phyloP scores from a whole-genome alignment of 2,113 vertebrate genomes.

The Equus quagga region DNA sequence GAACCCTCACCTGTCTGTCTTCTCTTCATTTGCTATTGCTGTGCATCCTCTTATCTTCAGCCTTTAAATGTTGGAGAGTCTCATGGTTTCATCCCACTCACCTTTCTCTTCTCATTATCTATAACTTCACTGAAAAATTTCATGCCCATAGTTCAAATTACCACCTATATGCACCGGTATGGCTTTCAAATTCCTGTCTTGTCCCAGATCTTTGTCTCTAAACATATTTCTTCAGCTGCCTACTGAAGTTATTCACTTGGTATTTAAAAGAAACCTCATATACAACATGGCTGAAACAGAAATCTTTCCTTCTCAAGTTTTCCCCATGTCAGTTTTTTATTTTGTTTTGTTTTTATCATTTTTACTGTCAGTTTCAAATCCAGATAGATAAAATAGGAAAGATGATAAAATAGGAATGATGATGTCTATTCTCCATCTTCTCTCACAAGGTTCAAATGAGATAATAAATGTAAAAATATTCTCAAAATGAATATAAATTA shows the following conservation, averaged over 20 bases:
- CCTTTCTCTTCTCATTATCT: not conserved
- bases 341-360: not conserved
- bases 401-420: not conserved
- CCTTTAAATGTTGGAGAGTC: not conserved
- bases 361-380: not conserved
- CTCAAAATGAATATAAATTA: not conserved
- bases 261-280: not conserved
- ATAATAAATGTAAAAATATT: not conserved
- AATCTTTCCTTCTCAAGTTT: not conserved
- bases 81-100: not conserved
- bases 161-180: not conserved
- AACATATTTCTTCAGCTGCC: not conserved
- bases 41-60: not conserved
- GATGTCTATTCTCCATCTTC: not conserved
- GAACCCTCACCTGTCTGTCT: not conserved
- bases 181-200: not conserved
- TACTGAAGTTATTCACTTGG: not conserved
- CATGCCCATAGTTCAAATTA: not conserved
- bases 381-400: not conserved
- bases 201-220: not conserved
- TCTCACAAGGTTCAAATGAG: not conserved
- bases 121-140: not conserved
- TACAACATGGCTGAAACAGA: not conserved
- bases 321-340: not conserved
- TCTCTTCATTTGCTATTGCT: not conserved